Base-by-base conservation (phyloP, 2,888 invertebrate species). In the Strigamia crassipes region DNA sequence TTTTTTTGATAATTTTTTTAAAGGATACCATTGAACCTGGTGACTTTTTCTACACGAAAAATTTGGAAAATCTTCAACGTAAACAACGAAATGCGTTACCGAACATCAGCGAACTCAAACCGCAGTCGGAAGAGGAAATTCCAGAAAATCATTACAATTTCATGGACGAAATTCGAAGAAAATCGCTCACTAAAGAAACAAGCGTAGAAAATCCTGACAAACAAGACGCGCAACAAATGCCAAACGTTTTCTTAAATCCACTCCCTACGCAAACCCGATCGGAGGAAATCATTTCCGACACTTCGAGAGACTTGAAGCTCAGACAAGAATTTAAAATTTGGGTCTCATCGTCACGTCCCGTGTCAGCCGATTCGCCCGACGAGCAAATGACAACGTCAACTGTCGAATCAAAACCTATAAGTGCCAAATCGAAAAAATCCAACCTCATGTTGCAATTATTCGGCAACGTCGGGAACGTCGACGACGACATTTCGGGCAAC, bases 401-500 rank as follows among this genome's bases (percentile, higher is more conserved):
- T 6, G 31, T 73, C 31, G 73, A 23, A 73, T 31, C 12, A 66
- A 66, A 66, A 23, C 12, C 21, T 12, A 1, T 15, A 31, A 73
- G 12, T 73, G 12, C n/a, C 27, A 81, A 81, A 81, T 41, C 78
- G 15, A 34, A 41, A 18, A 81, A 81, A 78, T 21, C 78, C 10
- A 81, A 81, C 13, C 31, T 81, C 23, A 81, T 81, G 81, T 23
- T 27, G 27, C 77, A 81, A 31, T 18, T 81, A 31, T 81, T 81
- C 78, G 81, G 81, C 1, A 27, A n/a, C 9, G 13, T 42, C 10
- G 81, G 81, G 10, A 27, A n/a, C 9, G 13, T 42, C 10, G 73
- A 78, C 79, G 15, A 73, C 27, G 31, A 73, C 73, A 15, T 1
- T 2, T 15, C 31, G 15, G 73, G 27, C 0, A n/a, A 23, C 6